Base-by-base conservation (phyloP, 2,888 invertebrate species). In the Ectemnius cavifrons region DNA sequence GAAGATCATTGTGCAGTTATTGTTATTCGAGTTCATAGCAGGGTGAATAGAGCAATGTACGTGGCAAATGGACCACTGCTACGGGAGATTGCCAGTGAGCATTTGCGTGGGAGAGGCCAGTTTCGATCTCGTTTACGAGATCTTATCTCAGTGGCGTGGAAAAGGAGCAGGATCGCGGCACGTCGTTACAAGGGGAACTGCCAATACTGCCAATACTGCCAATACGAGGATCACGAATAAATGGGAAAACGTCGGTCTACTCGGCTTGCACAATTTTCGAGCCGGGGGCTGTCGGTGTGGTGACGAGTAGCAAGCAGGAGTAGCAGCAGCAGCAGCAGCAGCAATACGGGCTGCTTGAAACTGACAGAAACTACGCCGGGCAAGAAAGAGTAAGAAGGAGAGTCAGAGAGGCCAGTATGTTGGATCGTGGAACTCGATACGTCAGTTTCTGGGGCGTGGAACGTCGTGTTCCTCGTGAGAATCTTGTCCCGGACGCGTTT, bases 231-330 rank as follows among this genome's bases (percentile, higher is more conserved):
- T 81, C 70, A 64, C 71, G 69, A 70, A 58, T 71, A 74, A 78
- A 81, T 62, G 64, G 74, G 81, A 72, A 71, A 78, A 67, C 72
- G 78, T 64, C 28, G 58, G 57, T 47, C n/a, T 52, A 37, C 37
- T 52, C 52, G 52, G 58, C 78, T 85, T 85, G 84, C 84, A 79
- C 85, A 85, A 86, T 86, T 84, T 86, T 78, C 82, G 81, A 68
- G 37, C 37, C 77, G 79, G 75, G 77, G 78, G 56, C 64, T 63
- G 77, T 73, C 72, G 73, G 63, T 65, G 72, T 45, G 65, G 18
- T 52, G 61, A 13, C 8, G 61, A 18, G 27, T 58, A 20, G 28
- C 63, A 63, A 63, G 67, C 57, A 68, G 46, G 61, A 18, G 27
- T 58, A 20, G 28, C 37, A 37, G 37, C n/a, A 63, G 67, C 57